Base-by-base conservation (phyloP, 2,113 vertebrate genomes). In the Micromys minutus region DNA sequence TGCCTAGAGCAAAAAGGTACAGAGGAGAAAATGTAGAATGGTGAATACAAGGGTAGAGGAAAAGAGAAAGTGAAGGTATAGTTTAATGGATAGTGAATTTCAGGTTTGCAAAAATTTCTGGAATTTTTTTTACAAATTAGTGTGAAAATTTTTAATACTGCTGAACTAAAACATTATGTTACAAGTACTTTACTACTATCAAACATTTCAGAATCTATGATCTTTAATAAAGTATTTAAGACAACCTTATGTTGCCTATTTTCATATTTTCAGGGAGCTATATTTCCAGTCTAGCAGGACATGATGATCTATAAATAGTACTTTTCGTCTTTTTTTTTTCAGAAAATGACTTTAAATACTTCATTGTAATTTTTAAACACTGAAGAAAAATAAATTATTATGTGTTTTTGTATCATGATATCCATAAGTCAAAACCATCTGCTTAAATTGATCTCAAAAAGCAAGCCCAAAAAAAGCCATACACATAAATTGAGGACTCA, bases 151-250 rank as follows among this genome's bases (percentile, higher is more conserved):
- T 31, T 90, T 83, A 67, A 92, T 29, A 93, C 1, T 29, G 52
- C 4, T 52, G 8, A 90, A 90, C 47, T 45, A 16, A 39, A 84
- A 26, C 24, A 2, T 79, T 89, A 85, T 95, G 61, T 2, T 45
- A 80, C 19, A n/a, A 69, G 47, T 75, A 76, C 57, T 83, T 83
- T 59, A 26, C 21, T 76, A 67, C 8, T 76, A 13, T 31, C 11
- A 39, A 76, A 55, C 55, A 67, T 52, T 61, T 22, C 22, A 80
- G 59, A 71, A 4, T 3, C 13, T 21, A n/a, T 86, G 6, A 47
- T 89, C 45, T 42, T 96, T 91, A 87, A 94, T 31, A 81, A 81
- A 6, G 7, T 34, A 97, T 67, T 83, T 83, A 94, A 57, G 21
- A 10, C 42, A 84, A 90, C 2, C 47, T 72, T 88, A 39, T 81